Percentiles rank a stretch among this genome's conserved stretches.
Evolutionary conservation across 1,140 invertebrate genomes (phyloP).

Genomic region (Pogonomyrmex barbatus): DNA sequence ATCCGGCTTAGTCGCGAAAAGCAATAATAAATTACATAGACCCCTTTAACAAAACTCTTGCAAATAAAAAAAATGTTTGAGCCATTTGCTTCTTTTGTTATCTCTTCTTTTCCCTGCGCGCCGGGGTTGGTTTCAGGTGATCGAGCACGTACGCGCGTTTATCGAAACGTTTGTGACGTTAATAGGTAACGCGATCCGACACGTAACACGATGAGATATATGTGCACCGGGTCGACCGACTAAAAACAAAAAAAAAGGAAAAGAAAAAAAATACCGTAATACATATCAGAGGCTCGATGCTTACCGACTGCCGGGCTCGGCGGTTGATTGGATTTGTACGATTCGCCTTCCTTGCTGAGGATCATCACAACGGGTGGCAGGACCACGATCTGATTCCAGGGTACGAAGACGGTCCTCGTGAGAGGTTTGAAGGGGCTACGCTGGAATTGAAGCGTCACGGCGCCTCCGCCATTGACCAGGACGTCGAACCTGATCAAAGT

Average conservation of each 20-base stretch:
- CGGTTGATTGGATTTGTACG: constrained; percentile 84
- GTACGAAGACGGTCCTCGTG: constrained; percentile 95
- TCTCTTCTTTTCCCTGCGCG: constrained; percentile 17
- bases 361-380: constrained; percentile 95
- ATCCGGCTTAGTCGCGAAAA: not conserved
- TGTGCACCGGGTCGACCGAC: constrained; percentile 27
- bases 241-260: constrained; percentile 29
- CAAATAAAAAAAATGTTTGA: constrained; percentile 6
- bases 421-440: constrained; percentile 95
- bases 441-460: constrained; percentile 98
- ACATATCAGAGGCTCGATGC: constrained; percentile 37
- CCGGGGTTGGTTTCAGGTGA: constrained; percentile 32
- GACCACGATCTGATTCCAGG: constrained; percentile 98
- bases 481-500: constrained; percentile 95
- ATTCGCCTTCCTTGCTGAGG: constrained; percentile 91
- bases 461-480: constrained; percentile 99
- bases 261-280: constrained; percentile 50
- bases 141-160: constrained; percentile 57
- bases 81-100: constrained; percentile 43
- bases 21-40: constrained; percentile 36
- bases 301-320: constrained; percentile 83
- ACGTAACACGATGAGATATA: constrained; percentile 52
- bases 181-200: constrained; percentile 52
- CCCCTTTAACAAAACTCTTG: not conserved
- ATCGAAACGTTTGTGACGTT: constrained; percentile 57